These are phyloP conservation scores for Acrossocheilus fasciatus DNA, from an alignment of 2,797 vertebrate species.

Conservation along the genomic window DNA sequence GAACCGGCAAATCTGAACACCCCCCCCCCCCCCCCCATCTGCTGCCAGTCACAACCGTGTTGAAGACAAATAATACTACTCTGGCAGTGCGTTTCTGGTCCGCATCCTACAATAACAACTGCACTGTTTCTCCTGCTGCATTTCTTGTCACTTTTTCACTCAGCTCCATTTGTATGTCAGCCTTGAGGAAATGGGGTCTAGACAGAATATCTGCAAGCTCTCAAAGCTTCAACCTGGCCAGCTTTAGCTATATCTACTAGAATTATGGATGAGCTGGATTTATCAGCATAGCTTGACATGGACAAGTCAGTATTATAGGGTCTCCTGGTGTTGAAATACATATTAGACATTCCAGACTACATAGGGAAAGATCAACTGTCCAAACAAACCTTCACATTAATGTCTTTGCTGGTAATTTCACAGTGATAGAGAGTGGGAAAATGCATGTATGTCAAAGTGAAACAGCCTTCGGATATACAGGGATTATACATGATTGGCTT, in stretches of 20 bases:
- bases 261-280: constrained; percentile 47
- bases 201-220: constrained; percentile 43
- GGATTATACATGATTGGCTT: background rate
- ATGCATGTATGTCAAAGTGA: constrained; percentile 40
- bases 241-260: constrained; percentile 42
- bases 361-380: constrained; percentile 43
- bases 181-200: constrained; percentile 32
- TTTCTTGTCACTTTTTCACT: constrained; percentile 43
- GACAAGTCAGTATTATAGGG: background rate
- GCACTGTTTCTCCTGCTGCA: constrained; percentile 27
- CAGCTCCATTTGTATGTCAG: constrained; percentile 20
- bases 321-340: constrained; percentile 43
- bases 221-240: constrained; percentile 40
- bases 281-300: constrained; percentile 17
- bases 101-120: constrained; percentile 39
- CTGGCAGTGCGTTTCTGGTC: constrained; percentile 20
- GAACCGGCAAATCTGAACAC: constrained; percentile 15
- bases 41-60: constrained; percentile 48
- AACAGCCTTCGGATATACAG: background rate
- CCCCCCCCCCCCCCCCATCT: constrained; percentile 63
- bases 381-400: constrained; percentile 53
- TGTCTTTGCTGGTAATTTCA: constrained; percentile 51
- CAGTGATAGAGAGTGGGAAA: constrained; percentile 43
- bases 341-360: constrained; percentile 51
- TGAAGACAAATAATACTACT: constrained; percentile 49